Percentiles rank a stretch among this genome's conserved stretches.
phyloP scores from a whole-genome alignment of 1,140 invertebrate species.

The Danaus plexippus region DNA sequence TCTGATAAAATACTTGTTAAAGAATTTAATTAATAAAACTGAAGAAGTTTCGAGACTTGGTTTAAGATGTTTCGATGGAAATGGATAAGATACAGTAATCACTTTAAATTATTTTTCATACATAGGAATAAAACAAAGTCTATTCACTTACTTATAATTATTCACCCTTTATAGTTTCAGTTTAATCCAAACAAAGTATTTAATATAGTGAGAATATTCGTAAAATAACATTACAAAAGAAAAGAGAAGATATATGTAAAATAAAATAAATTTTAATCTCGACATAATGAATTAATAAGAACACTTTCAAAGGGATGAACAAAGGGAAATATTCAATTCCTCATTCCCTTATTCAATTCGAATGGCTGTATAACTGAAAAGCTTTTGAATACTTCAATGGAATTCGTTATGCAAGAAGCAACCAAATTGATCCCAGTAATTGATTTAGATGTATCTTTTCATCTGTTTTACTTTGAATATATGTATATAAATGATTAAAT shows the following conservation, averaged over 20 bases:
- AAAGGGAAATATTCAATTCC: slow-evolving; percentile 13
- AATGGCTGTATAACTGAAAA: slow-evolving; percentile 15
- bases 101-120: too few relatives aligned
- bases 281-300: slow-evolving; percentile 8
- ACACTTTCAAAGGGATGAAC: slow-evolving; percentile 8
- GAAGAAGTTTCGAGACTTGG: too few relatives aligned
- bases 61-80: too few relatives aligned
- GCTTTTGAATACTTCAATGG: slow-evolving; percentile 19
- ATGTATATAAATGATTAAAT: background rate
- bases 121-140: background rate
- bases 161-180: background rate
- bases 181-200: too few relatives aligned
- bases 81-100: too few relatives aligned
- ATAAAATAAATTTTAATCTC: too few relatives aligned
- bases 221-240: too few relatives aligned
- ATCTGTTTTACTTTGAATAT: slow-evolving; percentile 3
- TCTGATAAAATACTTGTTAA: too few relatives aligned
- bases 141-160: slow-evolving; percentile 1
- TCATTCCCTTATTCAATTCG: slow-evolving; percentile 10
- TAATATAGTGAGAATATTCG: background rate
- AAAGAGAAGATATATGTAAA: too few relatives aligned
- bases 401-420: slow-evolving; percentile 20
- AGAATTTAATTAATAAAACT: too few relatives aligned
- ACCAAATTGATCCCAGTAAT: slow-evolving; percentile 30
- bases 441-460: slow-evolving; percentile 18